These are phyloP conservation scores for Ailurus styani DNA, from an alignment of 2,113 vertebrate genomes.

Conservation along the genomic window DNA sequence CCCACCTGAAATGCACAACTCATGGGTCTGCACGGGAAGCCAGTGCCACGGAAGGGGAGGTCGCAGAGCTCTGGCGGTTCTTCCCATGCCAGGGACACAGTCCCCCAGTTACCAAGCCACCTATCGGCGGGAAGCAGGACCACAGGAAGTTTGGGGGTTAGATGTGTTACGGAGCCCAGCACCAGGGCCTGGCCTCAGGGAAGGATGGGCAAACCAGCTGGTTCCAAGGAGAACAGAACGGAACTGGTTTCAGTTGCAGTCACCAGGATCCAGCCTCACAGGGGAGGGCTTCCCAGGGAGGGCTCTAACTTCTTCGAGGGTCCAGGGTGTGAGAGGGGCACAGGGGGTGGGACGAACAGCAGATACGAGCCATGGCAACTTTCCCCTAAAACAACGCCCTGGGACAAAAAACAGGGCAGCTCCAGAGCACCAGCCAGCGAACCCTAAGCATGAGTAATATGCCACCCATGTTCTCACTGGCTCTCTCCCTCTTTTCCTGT, in stretches of 20 bases:
- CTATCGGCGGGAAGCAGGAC: neutral
- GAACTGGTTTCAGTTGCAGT: neutral
- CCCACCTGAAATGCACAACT: neutral
- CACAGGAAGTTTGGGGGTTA: neutral
- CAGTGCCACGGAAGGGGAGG: neutral
- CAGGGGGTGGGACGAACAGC: neutral
- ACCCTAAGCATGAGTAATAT: rapidly evolving
- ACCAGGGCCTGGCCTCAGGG: neutral
- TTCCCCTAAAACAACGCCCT: neutral
- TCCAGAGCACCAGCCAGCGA: neutral
- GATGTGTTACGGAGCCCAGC: neutral
- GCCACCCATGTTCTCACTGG: rapidly evolving
- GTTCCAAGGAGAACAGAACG: neutral
- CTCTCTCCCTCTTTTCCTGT: neutral
- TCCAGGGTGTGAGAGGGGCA: neutral
- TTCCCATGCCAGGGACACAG: neutral
- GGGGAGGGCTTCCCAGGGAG: neutral
- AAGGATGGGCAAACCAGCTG: too few species aligned
- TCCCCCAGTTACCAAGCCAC: neutral
- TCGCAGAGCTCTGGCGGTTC: neutral
- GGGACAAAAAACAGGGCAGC: neutral
- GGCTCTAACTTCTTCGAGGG: too few species aligned
- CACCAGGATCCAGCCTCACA: neutral
- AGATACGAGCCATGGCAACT: neutral
- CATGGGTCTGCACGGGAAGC: rapidly evolving